phyloP scores from a whole-genome alignment of 2,797 vertebrate genomes.

The Caiman crocodilus region DNA sequence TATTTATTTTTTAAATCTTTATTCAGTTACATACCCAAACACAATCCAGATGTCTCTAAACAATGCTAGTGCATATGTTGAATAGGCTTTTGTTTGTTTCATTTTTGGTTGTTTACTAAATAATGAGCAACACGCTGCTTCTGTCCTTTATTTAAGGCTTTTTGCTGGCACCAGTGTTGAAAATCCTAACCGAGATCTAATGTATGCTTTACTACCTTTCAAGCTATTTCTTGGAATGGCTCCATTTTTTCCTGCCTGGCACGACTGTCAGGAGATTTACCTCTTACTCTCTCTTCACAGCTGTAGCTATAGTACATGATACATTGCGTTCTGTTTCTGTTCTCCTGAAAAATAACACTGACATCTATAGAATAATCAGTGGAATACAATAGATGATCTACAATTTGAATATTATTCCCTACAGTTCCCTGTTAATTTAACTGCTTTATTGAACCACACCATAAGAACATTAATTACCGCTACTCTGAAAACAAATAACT shows the following conservation, averaged over 20 bases:
- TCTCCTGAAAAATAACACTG: neutral
- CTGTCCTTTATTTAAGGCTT: neutral
- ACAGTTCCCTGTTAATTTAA: neutral
- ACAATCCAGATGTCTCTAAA: slow-evolving; percentile 46
- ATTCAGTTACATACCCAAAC: slow-evolving; percentile 33
- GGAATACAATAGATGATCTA: neutral
- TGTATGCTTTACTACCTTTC: neutral
- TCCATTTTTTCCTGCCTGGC: neutral
- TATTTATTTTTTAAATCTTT: slow-evolving; percentile 42
- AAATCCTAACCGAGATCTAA: neutral
- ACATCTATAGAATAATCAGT: neutral
- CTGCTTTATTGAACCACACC: slow-evolving; percentile 15
- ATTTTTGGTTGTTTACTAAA: slow-evolving; percentile 31
- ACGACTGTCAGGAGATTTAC: neutral
- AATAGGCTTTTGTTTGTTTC: neutral
- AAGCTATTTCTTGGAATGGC: neutral
- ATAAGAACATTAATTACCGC: neutral
- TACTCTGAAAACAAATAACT: slow-evolving; percentile 41
- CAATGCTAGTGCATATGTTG: neutral
- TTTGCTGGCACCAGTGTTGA: neutral
- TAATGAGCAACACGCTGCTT: neutral
- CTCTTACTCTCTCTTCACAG: neutral
- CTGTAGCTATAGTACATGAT: neutral
- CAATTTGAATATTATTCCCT: neutral
- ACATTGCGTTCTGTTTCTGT: neutral